These are phyloP conservation scores for Phoeniculus purpureus DNA, from an alignment of 2,797 vertebrate species.

Conservation along the genomic window DNA sequence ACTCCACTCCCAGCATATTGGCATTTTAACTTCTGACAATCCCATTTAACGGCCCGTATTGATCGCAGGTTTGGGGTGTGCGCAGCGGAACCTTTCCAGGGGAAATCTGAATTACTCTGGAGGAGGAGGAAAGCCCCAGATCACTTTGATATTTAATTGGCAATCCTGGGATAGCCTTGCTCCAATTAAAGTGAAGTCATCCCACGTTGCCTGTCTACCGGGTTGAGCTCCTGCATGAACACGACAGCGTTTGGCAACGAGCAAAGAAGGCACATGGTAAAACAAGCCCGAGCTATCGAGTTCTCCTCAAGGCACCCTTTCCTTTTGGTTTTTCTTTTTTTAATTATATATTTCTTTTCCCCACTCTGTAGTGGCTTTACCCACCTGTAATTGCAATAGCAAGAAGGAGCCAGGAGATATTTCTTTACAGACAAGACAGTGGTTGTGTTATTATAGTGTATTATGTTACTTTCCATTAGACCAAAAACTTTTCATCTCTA, in stretches of 20 bases:
- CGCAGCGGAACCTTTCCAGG: neutral
- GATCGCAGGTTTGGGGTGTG: neutral
- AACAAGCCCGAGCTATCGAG: neutral
- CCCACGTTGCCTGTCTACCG: neutral
- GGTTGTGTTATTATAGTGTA: conserved; percentile 73
- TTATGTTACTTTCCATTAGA: conserved; percentile 79
- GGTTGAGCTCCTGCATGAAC: neutral
- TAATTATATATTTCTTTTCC: neutral
- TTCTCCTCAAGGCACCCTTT: neutral
- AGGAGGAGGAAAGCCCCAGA: conserved; percentile 2
- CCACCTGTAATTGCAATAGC: conserved; percentile 60
- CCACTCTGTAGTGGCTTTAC: conserved; percentile 4
- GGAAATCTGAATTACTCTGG: neutral
- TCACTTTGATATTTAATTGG: neutral
- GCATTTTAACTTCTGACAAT: conserved; percentile 28
- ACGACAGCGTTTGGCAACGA: neutral
- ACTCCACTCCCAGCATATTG: neutral
- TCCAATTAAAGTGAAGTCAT: conserved; percentile 42
- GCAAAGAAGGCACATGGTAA: neutral
- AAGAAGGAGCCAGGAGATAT: conserved; percentile 56
- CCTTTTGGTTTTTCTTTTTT: neutral
- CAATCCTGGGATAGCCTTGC: neutral
- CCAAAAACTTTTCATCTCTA: conserved; percentile 78
- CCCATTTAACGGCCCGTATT: neutral
- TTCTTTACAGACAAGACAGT: conserved; percentile 70